Conservation (phyloP, 35 echinoderm and acorn worm genomes). For the Heliocidaris erythrogramma region DNA sequence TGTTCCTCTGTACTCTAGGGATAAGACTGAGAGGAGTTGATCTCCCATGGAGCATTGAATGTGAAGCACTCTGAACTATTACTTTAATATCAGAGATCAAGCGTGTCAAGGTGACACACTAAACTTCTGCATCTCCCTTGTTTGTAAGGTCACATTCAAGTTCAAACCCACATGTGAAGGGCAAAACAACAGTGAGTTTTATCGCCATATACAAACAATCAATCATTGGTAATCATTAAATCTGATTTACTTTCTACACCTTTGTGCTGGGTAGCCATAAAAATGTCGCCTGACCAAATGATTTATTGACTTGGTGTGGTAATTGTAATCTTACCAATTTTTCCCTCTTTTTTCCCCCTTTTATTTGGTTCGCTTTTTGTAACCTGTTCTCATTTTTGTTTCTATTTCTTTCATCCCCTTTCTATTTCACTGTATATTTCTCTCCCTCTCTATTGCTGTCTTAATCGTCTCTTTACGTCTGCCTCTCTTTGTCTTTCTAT, state of each 20-base stretch:
- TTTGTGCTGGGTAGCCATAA: conserved; percentile 31
- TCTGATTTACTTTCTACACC: conserved; percentile 45
- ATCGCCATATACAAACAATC: conserved; percentile 43
- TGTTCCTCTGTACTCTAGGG: too few species aligned
- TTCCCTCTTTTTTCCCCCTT: background rate
- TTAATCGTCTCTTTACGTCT: background rate
- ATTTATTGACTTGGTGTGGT: background rate
- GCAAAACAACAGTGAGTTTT: conserved; percentile 39
- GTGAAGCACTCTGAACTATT: background rate
- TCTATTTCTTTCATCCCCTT: conserved; percentile 8
- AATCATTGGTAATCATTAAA: conserved; percentile 42
- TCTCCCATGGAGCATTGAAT: background rate
- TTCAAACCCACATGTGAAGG: conserved; percentile 28
- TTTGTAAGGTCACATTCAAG: background rate
- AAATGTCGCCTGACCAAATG: conserved; percentile 16
- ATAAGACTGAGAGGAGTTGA: background rate
- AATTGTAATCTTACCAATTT: conserved; percentile 2
- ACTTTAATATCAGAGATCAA: background rate
- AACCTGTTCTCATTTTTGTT: background rate
- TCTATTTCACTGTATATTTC: background rate
- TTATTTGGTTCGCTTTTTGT: background rate
- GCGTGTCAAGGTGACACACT: background rate
- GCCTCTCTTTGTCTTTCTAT: background rate
- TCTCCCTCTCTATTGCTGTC: too few species aligned
- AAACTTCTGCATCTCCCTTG: background rate